A percentile compares a stretch with the other conserved stretches of the same genome.
phyloP scores from a whole-genome alignment of 1,140 invertebrate genomes.

The Proales similis region DNA sequence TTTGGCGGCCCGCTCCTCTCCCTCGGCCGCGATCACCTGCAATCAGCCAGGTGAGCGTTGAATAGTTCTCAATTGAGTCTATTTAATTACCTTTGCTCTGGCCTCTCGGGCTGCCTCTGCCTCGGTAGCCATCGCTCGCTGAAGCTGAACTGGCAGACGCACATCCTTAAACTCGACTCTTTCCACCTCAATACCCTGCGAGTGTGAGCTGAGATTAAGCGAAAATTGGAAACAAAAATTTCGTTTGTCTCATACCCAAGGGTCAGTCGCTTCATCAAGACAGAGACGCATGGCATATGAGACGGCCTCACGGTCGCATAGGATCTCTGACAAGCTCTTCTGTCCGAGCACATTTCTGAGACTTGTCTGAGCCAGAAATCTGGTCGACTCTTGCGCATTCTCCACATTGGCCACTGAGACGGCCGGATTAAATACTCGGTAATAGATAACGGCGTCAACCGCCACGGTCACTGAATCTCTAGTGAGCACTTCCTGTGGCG shows the following conservation, averaged over 20 bases:
- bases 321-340: conserved; percentile 36
- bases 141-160: conserved; percentile 43
- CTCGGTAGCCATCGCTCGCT: conserved; percentile 48
- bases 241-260: neutral
- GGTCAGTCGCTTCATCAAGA: conserved; percentile 27
- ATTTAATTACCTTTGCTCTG: conserved; percentile 42
- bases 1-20: conserved; percentile 38
- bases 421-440: conserved; percentile 39
- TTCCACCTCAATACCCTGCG: conserved; percentile 37
- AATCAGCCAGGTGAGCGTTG: neutral
- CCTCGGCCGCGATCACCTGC: conserved; percentile 40
- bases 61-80: neutral
- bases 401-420: conserved; percentile 39
- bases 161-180: conserved; percentile 41
- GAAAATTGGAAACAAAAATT: neutral
- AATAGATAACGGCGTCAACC: conserved; percentile 40
- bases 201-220: neutral
- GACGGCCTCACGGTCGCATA: conserved; percentile 37
- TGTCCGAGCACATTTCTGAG: conserved; percentile 40
- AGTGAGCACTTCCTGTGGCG: conserved; percentile 40
- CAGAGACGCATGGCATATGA: conserved; percentile 13
- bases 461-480: conserved; percentile 40
- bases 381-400: conserved; percentile 38
- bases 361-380: conserved; percentile 39
- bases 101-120: conserved; percentile 48